Conservation (phyloP, 1,140 invertebrate genomes). For the Tachypleus tridentatus region DNA sequence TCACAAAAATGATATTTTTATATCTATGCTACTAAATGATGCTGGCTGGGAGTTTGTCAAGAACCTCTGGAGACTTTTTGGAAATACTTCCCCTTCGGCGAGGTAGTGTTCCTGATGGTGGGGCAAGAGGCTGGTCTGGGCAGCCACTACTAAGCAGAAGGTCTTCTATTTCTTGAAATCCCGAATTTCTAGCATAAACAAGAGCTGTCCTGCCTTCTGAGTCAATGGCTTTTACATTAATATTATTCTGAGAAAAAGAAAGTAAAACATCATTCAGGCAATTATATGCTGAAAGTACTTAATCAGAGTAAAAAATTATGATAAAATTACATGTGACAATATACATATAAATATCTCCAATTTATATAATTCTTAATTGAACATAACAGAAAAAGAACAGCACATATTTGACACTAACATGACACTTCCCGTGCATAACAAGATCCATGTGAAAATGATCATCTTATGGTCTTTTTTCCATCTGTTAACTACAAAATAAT, state of each 20-base stretch:
- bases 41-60: constrained; percentile 54
- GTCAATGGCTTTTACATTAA: constrained; percentile 63
- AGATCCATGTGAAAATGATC: no score
- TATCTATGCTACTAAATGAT: constrained; percentile 27
- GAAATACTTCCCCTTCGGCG: not conserved
- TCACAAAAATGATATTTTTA: no score
- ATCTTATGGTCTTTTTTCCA: no score
- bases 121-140: constrained; percentile 36
- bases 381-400: no score
- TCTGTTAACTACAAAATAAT: no score
- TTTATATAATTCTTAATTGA: no score
- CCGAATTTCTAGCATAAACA: constrained; percentile 57
- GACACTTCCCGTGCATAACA: no score
- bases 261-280: not conserved
- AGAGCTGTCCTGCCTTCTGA: constrained; percentile 67
- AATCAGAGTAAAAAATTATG: no score
- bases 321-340: constrained; percentile 6
- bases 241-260: constrained; percentile 52
- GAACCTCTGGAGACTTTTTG: constrained; percentile 36
- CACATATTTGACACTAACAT: no score
- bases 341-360: constrained; percentile 8
- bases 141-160: constrained; percentile 49
- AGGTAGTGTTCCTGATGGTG: not conserved
- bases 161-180: constrained; percentile 38
- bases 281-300: not conserved